Evolutionary conservation across 2,888 invertebrate species (phyloP).

Genomic region (Mythimna lalbum): DNA sequence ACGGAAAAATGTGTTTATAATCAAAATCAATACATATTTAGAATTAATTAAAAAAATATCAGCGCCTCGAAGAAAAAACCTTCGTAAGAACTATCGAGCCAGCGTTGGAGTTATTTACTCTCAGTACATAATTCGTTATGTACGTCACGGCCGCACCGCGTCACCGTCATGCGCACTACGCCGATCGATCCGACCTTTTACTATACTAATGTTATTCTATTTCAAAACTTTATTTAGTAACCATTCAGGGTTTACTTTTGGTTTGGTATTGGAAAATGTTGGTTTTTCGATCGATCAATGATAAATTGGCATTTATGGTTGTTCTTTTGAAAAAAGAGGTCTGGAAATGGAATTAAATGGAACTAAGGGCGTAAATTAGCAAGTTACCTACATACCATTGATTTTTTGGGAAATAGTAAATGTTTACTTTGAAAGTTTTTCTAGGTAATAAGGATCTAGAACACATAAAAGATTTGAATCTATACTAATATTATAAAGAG

Average conservation of each 20-base stretch:
- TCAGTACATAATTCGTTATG: constrained; percentile 53
- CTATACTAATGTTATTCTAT: constrained; percentile 55
- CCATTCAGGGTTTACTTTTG: constrained; percentile 2
- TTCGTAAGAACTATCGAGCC: constrained; percentile 44
- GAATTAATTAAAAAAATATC: no score
- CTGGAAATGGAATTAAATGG: no score
- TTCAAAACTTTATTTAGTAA: constrained; percentile 33
- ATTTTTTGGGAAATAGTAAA: background rate
- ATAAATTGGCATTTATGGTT: background rate
- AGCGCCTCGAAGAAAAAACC: background rate
- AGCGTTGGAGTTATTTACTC: constrained; percentile 31
- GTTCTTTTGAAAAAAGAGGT: background rate
- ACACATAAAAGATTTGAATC: no score
- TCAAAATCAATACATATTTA: background rate
- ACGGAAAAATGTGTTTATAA: background rate
- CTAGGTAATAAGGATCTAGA: no score
- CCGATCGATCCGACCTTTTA: constrained; percentile 72
- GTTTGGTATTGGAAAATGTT: background rate
- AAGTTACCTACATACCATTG: background rate
- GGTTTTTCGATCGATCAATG: background rate
- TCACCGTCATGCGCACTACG: constrained; percentile 76
- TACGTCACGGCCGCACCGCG: constrained; percentile 72
- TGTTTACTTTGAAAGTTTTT: no score
- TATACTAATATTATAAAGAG: no score
- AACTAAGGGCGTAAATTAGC: background rate